Conservation (phyloP, 2,888 invertebrate species). For the Parnassius apollo region DNA sequence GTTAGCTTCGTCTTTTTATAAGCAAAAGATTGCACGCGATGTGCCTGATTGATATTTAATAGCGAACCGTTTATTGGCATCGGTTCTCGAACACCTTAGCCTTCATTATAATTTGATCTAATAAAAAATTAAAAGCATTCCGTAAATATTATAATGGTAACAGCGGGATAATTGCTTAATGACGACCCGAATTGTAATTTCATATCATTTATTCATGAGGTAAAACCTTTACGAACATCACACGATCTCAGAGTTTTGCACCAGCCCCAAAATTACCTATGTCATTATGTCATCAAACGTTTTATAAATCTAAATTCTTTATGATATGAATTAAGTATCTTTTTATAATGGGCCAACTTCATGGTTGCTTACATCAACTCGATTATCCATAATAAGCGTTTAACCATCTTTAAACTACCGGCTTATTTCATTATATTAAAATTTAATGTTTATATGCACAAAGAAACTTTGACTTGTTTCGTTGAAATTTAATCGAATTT, state of each 20-base stretch:
- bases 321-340: constrained; percentile 68
- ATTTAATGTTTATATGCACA: constrained; percentile 51
- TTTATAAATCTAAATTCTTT: constrained; percentile 76
- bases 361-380: constrained; percentile 66
- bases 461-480: constrained; percentile 9
- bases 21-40: constrained; percentile 31
- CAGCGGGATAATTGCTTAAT: constrained; percentile 78
- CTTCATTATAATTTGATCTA: constrained; percentile 65
- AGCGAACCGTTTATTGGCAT: constrained; percentile 56
- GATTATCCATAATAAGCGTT: constrained; percentile 68
- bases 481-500: constrained; percentile 19
- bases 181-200: constrained; percentile 72
- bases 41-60: constrained; percentile 76
- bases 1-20: constrained; percentile 26
- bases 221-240: constrained; percentile 49
- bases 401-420: constrained; percentile 48
- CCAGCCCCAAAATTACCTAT: constrained; percentile 65
- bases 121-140: constrained; percentile 81
- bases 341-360: constrained; percentile 60
- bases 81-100: constrained; percentile 61
- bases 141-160: constrained; percentile 73
- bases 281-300: constrained; percentile 78
- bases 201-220: constrained; percentile 78
- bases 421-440: constrained; percentile 41
- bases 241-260: constrained; percentile 57